These are phyloP conservation scores for Andrena haemorrhoa DNA, from an alignment of 2,888 invertebrate genomes.

Conservation along the genomic window DNA sequence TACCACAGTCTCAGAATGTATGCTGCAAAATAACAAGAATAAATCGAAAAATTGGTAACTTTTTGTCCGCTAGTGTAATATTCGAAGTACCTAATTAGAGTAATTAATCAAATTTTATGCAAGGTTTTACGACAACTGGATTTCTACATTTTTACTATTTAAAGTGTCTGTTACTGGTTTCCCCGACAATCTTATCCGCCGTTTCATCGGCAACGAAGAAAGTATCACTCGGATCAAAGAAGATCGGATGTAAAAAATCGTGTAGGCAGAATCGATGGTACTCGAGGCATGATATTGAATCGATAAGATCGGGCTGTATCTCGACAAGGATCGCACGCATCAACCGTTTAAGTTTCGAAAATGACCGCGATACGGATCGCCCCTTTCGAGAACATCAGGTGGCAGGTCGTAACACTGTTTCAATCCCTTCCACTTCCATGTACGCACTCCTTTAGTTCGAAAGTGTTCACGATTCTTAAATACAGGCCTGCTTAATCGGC, in stretches of 20 bases:
- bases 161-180: background rate
- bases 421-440: background rate
- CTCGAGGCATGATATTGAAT: slow-evolving; percentile 24
- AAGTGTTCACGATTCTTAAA: slow-evolving; percentile 20
- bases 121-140: background rate
- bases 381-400: slow-evolving; percentile 39
- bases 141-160: background rate
- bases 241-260: slow-evolving; percentile 17
- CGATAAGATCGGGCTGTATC: slow-evolving; percentile 52
- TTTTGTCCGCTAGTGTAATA: no score
- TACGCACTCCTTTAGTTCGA: slow-evolving; percentile 1
- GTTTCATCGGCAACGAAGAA: background rate
- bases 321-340: slow-evolving; percentile 43
- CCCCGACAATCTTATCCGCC: background rate
- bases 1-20: no score
- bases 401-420: slow-evolving; percentile 26
- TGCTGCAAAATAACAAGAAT: no score
- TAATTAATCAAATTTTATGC: background rate
- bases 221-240: slow-evolving; percentile 4
- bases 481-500: background rate
- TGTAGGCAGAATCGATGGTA: slow-evolving; percentile 32
- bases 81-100: no score
- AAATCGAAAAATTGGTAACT: no score
- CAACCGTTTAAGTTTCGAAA: slow-evolving; percentile 60
- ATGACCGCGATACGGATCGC: slow-evolving; percentile 66